Evolutionary conservation across 2,113 vertebrate genomes (phyloP).

Genomic region (Sinocyclocheilus grahami): DNA sequence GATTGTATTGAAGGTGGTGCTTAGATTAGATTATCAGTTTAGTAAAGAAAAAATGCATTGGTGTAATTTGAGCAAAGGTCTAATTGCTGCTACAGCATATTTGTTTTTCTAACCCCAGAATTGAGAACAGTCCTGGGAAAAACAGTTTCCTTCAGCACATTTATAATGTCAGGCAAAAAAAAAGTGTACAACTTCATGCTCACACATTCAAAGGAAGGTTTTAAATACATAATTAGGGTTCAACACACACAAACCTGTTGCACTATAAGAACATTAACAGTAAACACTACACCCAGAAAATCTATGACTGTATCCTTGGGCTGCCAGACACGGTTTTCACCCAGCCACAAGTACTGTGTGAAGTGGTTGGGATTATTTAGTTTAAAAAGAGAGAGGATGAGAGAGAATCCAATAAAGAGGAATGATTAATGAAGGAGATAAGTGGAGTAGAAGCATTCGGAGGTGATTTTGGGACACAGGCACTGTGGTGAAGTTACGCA

Average conservation of each 20-base stretch:
- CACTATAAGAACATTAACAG: not conserved
- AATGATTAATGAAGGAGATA: slow-evolving; percentile 49
- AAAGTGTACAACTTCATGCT: not conserved
- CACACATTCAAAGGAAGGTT: not conserved
- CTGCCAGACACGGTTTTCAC: slow-evolving; percentile 52
- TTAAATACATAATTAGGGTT: not conserved
- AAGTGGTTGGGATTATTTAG: slow-evolving; percentile 61
- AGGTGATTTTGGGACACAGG: slow-evolving; percentile 48
- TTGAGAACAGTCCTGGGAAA: not conserved
- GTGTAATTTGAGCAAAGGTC: too few relatives aligned
- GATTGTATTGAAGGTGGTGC: too few relatives aligned
- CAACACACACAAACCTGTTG: not conserved
- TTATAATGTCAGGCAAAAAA: not conserved
- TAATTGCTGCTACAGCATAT: too few relatives aligned
- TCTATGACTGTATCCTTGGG: not conserved
- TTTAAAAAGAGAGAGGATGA: slow-evolving; percentile 51
- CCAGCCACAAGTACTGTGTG: slow-evolving; percentile 61
- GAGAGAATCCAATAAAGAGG: slow-evolving; percentile 38
- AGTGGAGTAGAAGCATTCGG: slow-evolving; percentile 29
- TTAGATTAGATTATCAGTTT: too few relatives aligned
- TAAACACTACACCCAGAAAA: not conserved
- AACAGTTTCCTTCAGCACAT: not conserved
- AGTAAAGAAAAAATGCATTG: too few relatives aligned
- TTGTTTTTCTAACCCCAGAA: too few relatives aligned
- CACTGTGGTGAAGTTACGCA: not conserved